phyloP scores from a whole-genome alignment of 2,113 vertebrate species.

The Leiothrix lutea region DNA sequence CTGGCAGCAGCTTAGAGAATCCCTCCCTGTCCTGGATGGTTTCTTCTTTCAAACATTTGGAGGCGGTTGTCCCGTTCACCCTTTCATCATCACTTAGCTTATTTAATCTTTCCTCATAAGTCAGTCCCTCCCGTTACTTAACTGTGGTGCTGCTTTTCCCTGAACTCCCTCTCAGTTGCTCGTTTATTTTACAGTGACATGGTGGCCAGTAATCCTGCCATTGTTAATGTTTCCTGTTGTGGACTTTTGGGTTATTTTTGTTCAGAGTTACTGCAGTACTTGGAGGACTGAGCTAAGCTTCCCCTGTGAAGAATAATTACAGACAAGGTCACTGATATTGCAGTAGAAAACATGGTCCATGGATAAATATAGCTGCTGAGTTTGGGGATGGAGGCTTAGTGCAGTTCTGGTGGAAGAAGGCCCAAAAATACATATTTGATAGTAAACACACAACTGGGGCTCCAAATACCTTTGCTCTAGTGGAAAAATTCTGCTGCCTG shows the following conservation, averaged over 20 bases:
- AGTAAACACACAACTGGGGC: not conserved
- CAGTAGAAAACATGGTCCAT: not conserved
- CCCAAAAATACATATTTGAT: not conserved
- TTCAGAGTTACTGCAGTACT: not conserved
- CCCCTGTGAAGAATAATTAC: not conserved
- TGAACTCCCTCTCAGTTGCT: not conserved
- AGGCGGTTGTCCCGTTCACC: not conserved
- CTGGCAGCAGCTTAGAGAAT: constrained; percentile 45
- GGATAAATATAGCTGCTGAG: not conserved
- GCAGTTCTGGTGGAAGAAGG: not conserved
- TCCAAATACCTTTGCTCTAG: not conserved
- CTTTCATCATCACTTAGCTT: constrained; percentile 12
- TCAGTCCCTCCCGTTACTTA: not conserved
- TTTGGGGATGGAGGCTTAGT: not conserved
- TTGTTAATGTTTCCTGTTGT: constrained; percentile 61
- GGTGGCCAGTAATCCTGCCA: constrained; percentile 36
- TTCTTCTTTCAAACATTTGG: not conserved
- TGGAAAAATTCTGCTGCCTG: not conserved
- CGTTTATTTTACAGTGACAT: not conserved
- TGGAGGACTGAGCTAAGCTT: not conserved
- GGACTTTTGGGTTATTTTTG: constrained; percentile 49
- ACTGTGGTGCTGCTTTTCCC: constrained; percentile 5
- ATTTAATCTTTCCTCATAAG: constrained; percentile 14
- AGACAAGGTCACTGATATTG: not conserved
- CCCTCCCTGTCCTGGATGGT: constrained; percentile 30